Conservation (phyloP, 2,888 invertebrate genomes). For the Drosophila multiciliata region DNA sequence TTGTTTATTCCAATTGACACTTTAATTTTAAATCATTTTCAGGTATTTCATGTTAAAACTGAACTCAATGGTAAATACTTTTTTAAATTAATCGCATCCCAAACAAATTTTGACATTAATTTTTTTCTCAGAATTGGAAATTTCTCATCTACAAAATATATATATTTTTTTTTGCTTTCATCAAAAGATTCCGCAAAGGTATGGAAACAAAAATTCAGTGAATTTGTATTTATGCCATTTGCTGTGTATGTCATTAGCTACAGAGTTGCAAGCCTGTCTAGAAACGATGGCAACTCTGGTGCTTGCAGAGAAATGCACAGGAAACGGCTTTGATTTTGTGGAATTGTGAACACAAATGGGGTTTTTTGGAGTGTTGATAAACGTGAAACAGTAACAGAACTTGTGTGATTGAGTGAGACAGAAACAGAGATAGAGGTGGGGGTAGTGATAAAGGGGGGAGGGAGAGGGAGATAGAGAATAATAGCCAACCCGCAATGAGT, state of each 20-base stretch:
- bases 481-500: slow-evolving; percentile 90
- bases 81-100: background rate
- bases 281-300: slow-evolving; percentile 27
- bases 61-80: background rate
- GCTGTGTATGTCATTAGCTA: slow-evolving; percentile 1
- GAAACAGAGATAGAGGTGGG: slow-evolving; percentile 3
- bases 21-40: background rate
- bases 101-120: background rate
- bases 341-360: slow-evolving; percentile 27
- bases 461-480: slow-evolving; percentile 60
- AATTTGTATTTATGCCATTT: slow-evolving; percentile 9
- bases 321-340: slow-evolving; percentile 3
- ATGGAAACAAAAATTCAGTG: background rate
- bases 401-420: slow-evolving; percentile 9
- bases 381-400: slow-evolving; percentile 1
- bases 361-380: too few relatives aligned
- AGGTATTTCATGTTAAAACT: background rate
- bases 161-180: background rate
- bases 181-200: slow-evolving; percentile 14
- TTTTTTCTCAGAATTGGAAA: background rate
- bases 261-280: slow-evolving; percentile 7
- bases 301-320: slow-evolving; percentile 19
- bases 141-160: background rate
- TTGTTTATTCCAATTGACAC: background rate
- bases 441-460: slow-evolving; percentile 3